Base-by-base conservation (phyloP, 1,140 invertebrate genomes). In the Gryllus bimaculatus region DNA sequence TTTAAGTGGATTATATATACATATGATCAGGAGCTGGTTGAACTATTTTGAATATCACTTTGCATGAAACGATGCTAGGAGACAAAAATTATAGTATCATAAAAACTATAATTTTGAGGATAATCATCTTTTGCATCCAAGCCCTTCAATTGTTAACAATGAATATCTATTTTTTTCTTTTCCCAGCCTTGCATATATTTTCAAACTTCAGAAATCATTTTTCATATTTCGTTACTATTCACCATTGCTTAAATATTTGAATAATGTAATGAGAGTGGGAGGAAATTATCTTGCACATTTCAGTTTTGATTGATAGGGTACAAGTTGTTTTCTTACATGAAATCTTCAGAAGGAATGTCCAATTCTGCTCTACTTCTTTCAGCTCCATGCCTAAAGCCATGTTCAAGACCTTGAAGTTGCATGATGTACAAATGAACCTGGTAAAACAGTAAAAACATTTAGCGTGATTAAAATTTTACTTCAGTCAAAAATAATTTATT, bases 401-500 rank as follows among this genome's bases (percentile, higher is more conserved):
- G 89, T 81, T 88, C 89, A 21, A 94, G 84, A 3, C 92, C 92
- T 79, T 90, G 89, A 73, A 94, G 83, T 88, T 94, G 93, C 48
- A 87, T 85, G 83, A 93, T 91, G 81, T 92, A 92, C 81, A 93
- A 85, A 74, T 89, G 88, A 74, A 93, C 88, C 90, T 93, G 84
- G 81, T 83, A 83, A 77, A 83, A 73, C 48, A 80, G 26, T 21
- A 73, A 15, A 7, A 66, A 13, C 0, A 66, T 13, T 66, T 7
- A 13, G 18, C 2, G 18, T 13, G 54, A 66, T 18, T 3, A 13
- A 18, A 66, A 66, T 13, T 66, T 66, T 66, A 66, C 7, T 66
- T 7, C 10, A 66, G 18, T 66, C 1, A 75, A 20, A 75, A 26
- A 26, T 12, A 75, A 75, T 39, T 75, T 39, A 10, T 13, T 39